These are phyloP conservation scores for Gnatocerus cornutus DNA, from an alignment of 2,888 invertebrate genomes.

Conservation along the genomic window DNA sequence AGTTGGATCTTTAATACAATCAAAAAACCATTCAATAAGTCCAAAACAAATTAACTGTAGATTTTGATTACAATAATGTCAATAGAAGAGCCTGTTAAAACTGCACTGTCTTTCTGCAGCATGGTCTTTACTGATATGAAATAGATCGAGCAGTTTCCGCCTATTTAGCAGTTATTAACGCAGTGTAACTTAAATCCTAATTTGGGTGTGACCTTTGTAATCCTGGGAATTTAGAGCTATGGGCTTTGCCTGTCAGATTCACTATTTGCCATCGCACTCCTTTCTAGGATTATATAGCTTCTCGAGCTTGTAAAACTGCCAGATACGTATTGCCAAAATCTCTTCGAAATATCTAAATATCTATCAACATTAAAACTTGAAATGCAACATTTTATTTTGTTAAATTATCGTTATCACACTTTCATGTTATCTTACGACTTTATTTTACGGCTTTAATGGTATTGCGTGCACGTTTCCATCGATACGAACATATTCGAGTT, in stretches of 20 bases:
- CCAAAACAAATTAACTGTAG: neutral
- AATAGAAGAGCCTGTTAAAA: no score
- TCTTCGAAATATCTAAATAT: neutral
- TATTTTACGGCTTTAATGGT: neutral
- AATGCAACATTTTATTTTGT: neutral
- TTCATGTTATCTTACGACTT: neutral
- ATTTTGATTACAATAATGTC: no score
- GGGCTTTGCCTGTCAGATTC: conserved; percentile 44
- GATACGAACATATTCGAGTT: neutral
- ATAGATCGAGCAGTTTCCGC: conserved; percentile 34
- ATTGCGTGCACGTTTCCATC: neutral
- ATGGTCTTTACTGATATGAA: conserved; percentile 28
- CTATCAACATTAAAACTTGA: neutral
- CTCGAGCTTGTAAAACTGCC: conserved; percentile 42
- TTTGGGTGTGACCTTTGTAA: conserved; percentile 47
- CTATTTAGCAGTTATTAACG: conserved; percentile 46
- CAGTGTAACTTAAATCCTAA: conserved; percentile 45
- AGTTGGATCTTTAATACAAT: neutral
- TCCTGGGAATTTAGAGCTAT: conserved; percentile 41
- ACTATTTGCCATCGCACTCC: conserved; percentile 38
- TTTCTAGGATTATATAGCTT: conserved; percentile 40
- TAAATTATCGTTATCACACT: neutral
- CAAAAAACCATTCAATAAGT: neutral
- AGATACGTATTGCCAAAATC: conserved; percentile 31
- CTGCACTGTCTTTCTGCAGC: conserved; percentile 6